phyloP scores from a whole-genome alignment of 2,113 vertebrate species.

The Phocoena sinus region DNA sequence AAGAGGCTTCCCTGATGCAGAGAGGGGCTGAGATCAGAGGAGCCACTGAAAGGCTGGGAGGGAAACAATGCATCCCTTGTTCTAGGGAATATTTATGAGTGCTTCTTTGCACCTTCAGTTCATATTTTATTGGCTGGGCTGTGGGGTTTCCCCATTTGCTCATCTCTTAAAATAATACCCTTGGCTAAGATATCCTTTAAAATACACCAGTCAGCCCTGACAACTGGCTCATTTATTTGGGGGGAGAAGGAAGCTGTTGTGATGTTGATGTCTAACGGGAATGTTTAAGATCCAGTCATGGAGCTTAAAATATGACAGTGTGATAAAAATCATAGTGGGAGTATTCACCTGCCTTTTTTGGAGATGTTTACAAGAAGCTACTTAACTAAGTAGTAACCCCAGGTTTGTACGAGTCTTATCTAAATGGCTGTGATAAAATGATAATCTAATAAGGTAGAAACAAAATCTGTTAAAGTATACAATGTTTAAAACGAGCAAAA shows the following conservation, averaged over 20 bases:
- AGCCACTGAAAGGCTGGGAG: conserved; percentile 71
- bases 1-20: conserved; percentile 80
- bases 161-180: conserved; percentile 86
- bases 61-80: conserved; percentile 84
- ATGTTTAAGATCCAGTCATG: conserved; percentile 12
- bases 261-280: conserved; percentile 53
- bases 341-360: background rate
- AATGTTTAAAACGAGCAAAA: background rate
- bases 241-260: conserved; percentile 51
- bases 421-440: background rate
- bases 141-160: conserved; percentile 84
- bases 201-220: conserved; percentile 72
- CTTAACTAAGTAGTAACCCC: background rate
- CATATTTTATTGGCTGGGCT: conserved; percentile 82
- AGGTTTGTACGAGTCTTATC: background rate
- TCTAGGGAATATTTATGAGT: conserved; percentile 82
- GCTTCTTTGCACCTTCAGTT: conserved; percentile 82
- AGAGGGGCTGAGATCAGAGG: conserved; percentile 82
- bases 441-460: background rate
- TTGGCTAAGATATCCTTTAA: conserved; percentile 79
- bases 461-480: background rate
- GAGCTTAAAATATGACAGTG: background rate
- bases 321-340: conserved; percentile 5
- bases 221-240: conserved; percentile 74
- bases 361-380: conserved; percentile 10